phyloP scores from a whole-genome alignment of 2,797 vertebrate genomes.

The Tenualosa thibaudeaui region DNA sequence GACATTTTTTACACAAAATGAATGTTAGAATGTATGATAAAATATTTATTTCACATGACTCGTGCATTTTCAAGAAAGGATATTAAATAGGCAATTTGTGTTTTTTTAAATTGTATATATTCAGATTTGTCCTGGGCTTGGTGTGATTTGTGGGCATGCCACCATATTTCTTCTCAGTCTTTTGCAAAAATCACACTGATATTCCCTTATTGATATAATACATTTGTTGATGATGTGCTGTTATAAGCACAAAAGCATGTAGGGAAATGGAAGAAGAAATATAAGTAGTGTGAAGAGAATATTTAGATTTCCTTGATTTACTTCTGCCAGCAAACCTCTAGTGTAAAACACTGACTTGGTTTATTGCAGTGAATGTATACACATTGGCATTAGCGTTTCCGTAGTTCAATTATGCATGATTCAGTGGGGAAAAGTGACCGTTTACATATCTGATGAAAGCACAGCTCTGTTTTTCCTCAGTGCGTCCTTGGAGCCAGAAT shows the following conservation, averaged over 20 bases:
- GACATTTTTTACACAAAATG: neutral
- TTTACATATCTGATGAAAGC: conserved; percentile 80
- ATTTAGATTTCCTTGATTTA: conserved; percentile 7
- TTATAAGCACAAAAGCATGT: neutral
- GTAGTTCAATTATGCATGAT: conserved; percentile 77
- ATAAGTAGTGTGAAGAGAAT: neutral
- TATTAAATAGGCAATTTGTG: neutral
- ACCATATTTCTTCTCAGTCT: neutral
- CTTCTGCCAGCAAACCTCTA: conserved; percentile 8
- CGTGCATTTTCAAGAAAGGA: conserved; percentile 2
- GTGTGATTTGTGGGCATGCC: neutral
- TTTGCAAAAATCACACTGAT: neutral
- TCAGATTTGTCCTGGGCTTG: neutral
- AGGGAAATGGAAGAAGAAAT: neutral
- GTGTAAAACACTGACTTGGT: neutral
- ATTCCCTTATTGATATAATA: neutral
- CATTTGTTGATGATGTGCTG: neutral
- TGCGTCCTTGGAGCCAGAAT: conserved; percentile 73
- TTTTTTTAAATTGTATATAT: neutral
- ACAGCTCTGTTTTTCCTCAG: conserved; percentile 65
- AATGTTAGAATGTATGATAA: neutral
- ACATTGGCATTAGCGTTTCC: conserved; percentile 23
- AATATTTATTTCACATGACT: neutral
- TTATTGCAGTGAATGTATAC: neutral
- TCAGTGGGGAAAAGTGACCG: conserved; percentile 73